These are phyloP conservation scores for Marasmarcha lunaedactyla DNA, from an alignment of 2,888 invertebrate genomes.

Conservation along the genomic window DNA sequence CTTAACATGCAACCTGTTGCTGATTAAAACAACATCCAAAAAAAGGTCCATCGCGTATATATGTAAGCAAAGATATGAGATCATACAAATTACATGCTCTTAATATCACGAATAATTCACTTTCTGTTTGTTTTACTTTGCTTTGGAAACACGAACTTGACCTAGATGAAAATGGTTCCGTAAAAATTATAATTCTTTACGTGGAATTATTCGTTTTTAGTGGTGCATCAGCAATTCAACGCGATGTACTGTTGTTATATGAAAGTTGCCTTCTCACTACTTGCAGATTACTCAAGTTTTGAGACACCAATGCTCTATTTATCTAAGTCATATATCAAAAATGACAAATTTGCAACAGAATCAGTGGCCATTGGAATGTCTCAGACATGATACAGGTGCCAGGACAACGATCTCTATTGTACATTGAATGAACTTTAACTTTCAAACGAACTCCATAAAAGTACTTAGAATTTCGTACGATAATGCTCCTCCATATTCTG, in stretches of 20 bases:
- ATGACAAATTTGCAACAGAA: neutral
- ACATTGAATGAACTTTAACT: neutral
- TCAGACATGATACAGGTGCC: neutral
- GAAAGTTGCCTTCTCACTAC: too few species aligned
- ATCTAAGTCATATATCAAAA: neutral
- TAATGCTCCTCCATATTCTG: too few species aligned
- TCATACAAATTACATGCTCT: neutral
- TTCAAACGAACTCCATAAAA: too few species aligned
- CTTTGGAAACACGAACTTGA: neutral
- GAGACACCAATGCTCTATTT: neutral
- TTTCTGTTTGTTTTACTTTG: neutral
- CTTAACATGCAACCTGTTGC: too few species aligned
- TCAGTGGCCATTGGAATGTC: neutral
- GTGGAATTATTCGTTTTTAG: too few species aligned
- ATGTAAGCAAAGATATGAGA: too few species aligned
- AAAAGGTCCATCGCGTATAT: too few species aligned
- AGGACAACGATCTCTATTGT: neutral
- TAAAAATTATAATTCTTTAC: neutral
- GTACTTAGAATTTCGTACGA: too few species aligned
- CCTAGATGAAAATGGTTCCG: slow-evolving; percentile 1
- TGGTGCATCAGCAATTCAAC: too few species aligned
- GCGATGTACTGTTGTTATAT: too few species aligned
- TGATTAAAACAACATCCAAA: too few species aligned
- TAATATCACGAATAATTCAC: neutral
- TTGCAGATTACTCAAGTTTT: too few species aligned